Percentiles rank a stretch among this genome's conserved stretches.
phyloP scores from a whole-genome alignment of 2,797 vertebrate genomes.

The Brachyalestes nurse region DNA sequence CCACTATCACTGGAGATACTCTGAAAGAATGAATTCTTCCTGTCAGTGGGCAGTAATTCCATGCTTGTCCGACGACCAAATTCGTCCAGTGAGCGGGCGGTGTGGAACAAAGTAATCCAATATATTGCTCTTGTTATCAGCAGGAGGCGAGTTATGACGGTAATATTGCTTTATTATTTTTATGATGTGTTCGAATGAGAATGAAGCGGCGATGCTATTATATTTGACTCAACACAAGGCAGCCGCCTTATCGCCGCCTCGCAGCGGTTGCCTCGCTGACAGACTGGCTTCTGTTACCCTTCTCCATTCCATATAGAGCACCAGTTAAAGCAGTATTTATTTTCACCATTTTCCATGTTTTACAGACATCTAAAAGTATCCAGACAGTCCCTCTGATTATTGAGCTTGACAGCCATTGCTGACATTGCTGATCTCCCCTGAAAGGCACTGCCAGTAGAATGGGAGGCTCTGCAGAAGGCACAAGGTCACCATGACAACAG shows the following conservation, averaged over 20 bases:
- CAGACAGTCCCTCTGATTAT: no score
- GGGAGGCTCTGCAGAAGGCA: no score
- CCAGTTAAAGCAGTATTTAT: neutral
- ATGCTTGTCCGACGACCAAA: neutral
- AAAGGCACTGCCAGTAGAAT: no score
- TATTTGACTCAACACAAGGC: slow-evolving; percentile 8
- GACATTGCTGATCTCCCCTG: no score
- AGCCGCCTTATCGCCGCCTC: neutral
- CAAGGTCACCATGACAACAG: no score
- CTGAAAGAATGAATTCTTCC: neutral
- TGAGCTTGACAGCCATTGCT: no score
- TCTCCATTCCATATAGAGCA: no score
- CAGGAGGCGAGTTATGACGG: slow-evolving; percentile 4
- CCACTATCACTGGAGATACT: neutral
- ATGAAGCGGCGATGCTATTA: slow-evolving; percentile 19
- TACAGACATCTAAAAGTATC: no score
- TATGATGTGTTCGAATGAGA: slow-evolving; percentile 39
- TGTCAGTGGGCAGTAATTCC: neutral
- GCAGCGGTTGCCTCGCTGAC: neutral
- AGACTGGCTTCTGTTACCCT: neutral
- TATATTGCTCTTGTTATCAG: slow-evolving; percentile 39
- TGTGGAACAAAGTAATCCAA: slow-evolving; percentile 1
- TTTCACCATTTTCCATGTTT: neutral
- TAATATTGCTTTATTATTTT: slow-evolving; percentile 46
- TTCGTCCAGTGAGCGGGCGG: neutral